Percentiles rank a stretch among this genome's conserved stretches.
These are phyloP conservation scores for Probaryconus sp. DNA, from an alignment of 1,140 invertebrate species.

Conservation along the genomic window DNA sequence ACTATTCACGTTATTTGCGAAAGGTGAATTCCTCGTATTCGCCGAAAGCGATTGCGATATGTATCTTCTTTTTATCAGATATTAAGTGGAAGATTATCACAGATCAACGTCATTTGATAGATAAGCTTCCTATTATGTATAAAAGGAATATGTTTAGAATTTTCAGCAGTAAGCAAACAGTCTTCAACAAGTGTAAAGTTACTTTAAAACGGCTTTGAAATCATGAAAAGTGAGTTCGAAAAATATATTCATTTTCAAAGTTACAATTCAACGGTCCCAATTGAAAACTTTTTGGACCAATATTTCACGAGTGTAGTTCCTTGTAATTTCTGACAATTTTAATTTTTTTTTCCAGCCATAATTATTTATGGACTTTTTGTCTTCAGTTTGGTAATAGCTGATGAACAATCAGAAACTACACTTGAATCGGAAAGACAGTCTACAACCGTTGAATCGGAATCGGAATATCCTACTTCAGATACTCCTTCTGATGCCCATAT, in stretches of 20 bases:
- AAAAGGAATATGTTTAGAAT: constrained; percentile 5
- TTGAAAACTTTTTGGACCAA: too few relatives aligned
- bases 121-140: constrained; percentile 30
- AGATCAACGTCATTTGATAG: constrained; percentile 22
- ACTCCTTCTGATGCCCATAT: too few relatives aligned
- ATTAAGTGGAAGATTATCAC: constrained; percentile 25
- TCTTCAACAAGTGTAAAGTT: constrained; percentile 1
- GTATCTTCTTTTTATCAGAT: constrained; percentile 27
- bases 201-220: neutral
- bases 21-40: constrained; percentile 22
- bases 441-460: too few relatives aligned
- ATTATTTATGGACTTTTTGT: too few relatives aligned
- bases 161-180: constrained; percentile 17
- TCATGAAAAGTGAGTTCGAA: constrained; percentile 33
- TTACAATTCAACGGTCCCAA: too few relatives aligned
- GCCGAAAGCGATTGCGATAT: constrained; percentile 35
- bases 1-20: constrained; percentile 33
- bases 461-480: too few relatives aligned
- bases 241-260: neutral
- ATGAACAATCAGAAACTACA: too few relatives aligned
- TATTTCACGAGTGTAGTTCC: too few relatives aligned
- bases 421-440: too few relatives aligned
- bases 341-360: too few relatives aligned
- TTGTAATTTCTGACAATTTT: too few relatives aligned
- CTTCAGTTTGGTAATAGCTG: too few relatives aligned